Evolutionary conservation across 2,113 vertebrate genomes (phyloP).

Genomic region (Chloropsis cyanopogon): DNA sequence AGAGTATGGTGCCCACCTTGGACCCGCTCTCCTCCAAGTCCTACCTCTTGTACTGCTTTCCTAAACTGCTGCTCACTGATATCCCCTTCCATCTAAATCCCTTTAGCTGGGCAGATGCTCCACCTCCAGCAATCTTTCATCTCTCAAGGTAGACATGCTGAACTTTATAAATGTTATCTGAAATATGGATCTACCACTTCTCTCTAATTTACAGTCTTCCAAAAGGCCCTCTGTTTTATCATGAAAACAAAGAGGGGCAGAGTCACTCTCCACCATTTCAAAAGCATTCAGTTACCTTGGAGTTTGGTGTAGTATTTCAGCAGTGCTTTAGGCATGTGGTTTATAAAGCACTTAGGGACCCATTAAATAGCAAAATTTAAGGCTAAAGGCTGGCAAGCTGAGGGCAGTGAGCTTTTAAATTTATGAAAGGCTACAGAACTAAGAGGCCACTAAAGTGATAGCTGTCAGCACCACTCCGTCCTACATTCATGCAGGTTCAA

Average conservation of each 20-base stretch:
- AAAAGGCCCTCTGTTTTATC: neutral
- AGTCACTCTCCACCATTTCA: neutral
- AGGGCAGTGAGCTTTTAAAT: slow-evolving; percentile 34
- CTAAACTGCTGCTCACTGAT: neutral
- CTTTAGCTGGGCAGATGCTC: neutral
- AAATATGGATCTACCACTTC: neutral
- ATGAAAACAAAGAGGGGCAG: neutral
- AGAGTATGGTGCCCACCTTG: neutral
- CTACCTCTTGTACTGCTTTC: neutral
- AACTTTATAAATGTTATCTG: neutral
- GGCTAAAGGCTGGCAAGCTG: slow-evolving; percentile 26
- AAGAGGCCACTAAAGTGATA: slow-evolving; percentile 58
- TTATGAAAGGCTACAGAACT: slow-evolving; percentile 45
- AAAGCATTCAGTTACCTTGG: neutral
- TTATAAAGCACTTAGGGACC: slow-evolving; percentile 31
- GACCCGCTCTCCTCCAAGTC: neutral
- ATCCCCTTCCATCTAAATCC: neutral
- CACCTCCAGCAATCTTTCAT: neutral
- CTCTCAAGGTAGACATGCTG: neutral
- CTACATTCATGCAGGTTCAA: slow-evolving; percentile 43
- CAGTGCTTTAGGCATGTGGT: neutral
- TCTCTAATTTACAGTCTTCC: neutral
- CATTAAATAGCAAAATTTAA: slow-evolving; percentile 55
- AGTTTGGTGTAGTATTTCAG: slow-evolving; percentile 35
- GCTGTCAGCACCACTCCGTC: slow-evolving; percentile 50